Evolutionary conservation across 2,888 invertebrate genomes (phyloP).

Genomic region (Cerceris rybyensis): DNA sequence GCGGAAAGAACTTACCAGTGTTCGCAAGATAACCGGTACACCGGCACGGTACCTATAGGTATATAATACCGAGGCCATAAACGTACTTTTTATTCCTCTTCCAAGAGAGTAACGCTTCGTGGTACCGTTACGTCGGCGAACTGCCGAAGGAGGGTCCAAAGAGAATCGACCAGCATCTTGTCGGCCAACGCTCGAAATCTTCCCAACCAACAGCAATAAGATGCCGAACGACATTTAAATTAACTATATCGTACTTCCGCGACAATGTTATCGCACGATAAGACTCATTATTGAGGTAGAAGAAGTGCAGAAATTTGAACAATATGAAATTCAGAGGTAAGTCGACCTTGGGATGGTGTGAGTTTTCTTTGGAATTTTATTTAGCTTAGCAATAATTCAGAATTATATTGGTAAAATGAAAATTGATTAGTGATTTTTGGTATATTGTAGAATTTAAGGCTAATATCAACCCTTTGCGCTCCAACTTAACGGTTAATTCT

Average conservation of each 20-base stretch:
- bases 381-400: too few species aligned
- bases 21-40: constrained; percentile 75
- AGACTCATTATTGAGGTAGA: neutral
- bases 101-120: constrained; percentile 60
- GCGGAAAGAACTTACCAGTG: constrained; percentile 52
- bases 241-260: constrained; percentile 40
- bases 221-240: constrained; percentile 43
- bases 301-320: neutral
- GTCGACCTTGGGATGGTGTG: neutral
- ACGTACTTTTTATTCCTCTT: constrained; percentile 73
- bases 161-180: constrained; percentile 61
- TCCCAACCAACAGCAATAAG: constrained; percentile 33
- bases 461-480: too few species aligned
- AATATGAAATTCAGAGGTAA: neutral
- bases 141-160: constrained; percentile 62
- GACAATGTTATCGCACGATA: neutral
- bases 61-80: constrained; percentile 71
- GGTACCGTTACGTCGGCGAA: constrained; percentile 64
- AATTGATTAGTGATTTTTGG: too few species aligned
- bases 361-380: neutral
- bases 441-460: too few species aligned
- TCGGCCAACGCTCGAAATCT: constrained; percentile 49
- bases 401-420: too few species aligned
- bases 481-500: too few species aligned
- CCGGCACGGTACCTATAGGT: constrained; percentile 68